A percentile compares a stretch with the other conserved stretches of the same genome.
phyloP scores from a whole-genome alignment of 2,113 vertebrate species.

The Apteryx owenii region DNA sequence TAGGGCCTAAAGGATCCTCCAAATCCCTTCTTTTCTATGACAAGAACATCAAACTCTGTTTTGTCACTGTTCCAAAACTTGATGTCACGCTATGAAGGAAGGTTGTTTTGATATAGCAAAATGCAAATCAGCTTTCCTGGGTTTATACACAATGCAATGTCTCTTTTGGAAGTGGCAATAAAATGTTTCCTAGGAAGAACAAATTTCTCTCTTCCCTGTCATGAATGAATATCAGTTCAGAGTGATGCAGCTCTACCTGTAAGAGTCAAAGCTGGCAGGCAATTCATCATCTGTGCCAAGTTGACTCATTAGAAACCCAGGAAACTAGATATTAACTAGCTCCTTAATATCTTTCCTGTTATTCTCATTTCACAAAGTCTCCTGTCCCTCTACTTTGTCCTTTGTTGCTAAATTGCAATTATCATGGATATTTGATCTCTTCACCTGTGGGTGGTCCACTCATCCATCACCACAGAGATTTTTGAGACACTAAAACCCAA shows the following conservation, averaged over 20 bases:
- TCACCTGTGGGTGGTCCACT: slow-evolving; percentile 27
- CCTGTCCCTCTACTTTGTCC: slow-evolving; percentile 15
- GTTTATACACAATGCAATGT: neutral
- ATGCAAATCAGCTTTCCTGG: neutral
- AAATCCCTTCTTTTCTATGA: neutral
- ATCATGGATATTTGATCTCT: slow-evolving; percentile 27
- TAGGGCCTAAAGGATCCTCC: neutral
- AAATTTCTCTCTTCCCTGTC: slow-evolving; percentile 10
- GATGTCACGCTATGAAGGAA: neutral
- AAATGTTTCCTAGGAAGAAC: neutral
- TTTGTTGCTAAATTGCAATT: slow-evolving; percentile 49
- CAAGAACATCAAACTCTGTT: neutral
- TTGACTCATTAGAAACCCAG: slow-evolving; percentile 37
- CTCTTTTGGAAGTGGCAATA: neutral
- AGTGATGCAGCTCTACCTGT: neutral
- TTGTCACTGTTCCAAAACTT: neutral
- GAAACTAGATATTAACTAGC: slow-evolving; percentile 34
- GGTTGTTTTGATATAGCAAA: neutral
- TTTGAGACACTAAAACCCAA: neutral
- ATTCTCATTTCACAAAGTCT: slow-evolving; percentile 41
- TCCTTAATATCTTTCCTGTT: neutral
- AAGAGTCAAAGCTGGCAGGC: slow-evolving; percentile 43
- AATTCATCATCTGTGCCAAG: slow-evolving; percentile 23
- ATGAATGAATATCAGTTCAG: slow-evolving; percentile 8
- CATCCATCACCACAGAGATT: slow-evolving; percentile 1